Conservation (phyloP, 1,140 invertebrate genomes). For the Microvelia longipes region DNA sequence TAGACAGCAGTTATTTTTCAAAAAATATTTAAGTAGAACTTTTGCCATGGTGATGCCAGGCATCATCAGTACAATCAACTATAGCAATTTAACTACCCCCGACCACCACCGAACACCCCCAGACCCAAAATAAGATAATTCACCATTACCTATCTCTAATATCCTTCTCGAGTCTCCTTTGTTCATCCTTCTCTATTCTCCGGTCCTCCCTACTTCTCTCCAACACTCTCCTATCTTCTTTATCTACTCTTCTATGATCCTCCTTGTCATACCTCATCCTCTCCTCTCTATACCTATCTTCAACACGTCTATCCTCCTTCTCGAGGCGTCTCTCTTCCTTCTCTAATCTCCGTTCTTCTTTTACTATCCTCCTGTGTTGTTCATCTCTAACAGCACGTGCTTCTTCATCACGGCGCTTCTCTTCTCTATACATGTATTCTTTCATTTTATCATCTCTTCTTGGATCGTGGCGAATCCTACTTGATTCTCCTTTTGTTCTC, state of each 20-base stretch:
- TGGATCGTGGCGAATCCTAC: slow-evolving; percentile 9
- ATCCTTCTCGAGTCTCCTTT: slow-evolving; percentile 8
- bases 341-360: slow-evolving; percentile 6
- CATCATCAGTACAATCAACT: too few species aligned
- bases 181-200: slow-evolving; percentile 1
- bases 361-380: slow-evolving; percentile 10
- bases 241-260: slow-evolving; percentile 6
- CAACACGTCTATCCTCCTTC: neutral
- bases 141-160: too few species aligned
- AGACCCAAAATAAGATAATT: too few species aligned
- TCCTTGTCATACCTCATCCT: slow-evolving; percentile 5
- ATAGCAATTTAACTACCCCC: too few species aligned
- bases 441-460: slow-evolving; percentile 6
- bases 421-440: slow-evolving; percentile 10
- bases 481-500: slow-evolving; percentile 27
- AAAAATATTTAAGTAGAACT: too few species aligned
- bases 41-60: too few species aligned
- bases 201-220: slow-evolving; percentile 8
- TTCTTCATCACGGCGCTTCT: slow-evolving; percentile 9
- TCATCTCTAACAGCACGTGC: neutral
- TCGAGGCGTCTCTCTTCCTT: neutral
- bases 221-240: slow-evolving; percentile 7
- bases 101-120: too few species aligned
- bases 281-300: neutral
- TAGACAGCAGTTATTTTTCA: too few species aligned